Percentiles rank a stretch among this genome's conserved stretches.
Conservation (phyloP, 1,140 invertebrate species). For the Drosophila truncata region DNA sequence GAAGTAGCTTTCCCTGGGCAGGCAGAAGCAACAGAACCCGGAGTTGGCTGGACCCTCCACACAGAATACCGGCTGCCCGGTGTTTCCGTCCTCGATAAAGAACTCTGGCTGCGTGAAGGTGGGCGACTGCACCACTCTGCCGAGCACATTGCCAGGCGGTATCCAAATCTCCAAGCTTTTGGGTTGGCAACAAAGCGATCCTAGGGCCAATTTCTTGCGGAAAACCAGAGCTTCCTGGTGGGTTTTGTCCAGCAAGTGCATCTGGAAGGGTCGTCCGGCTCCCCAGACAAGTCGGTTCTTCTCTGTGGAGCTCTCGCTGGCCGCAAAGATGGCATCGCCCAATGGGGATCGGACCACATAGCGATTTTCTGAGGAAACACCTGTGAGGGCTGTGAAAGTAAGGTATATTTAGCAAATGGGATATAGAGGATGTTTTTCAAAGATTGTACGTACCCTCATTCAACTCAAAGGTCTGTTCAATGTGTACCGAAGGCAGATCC, state of each 20-base stretch:
- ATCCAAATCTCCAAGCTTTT: slow-evolving; percentile 86
- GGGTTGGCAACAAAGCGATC: slow-evolving; percentile 73
- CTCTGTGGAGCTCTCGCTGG: slow-evolving; percentile 87
- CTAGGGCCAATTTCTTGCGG: slow-evolving; percentile 86
- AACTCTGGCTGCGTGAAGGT: slow-evolving; percentile 84
- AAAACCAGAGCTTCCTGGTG: slow-evolving; percentile 88
- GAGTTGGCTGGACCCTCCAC: slow-evolving; percentile 85
- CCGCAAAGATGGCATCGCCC: slow-evolving; percentile 88
- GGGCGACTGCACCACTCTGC: slow-evolving; percentile 85
- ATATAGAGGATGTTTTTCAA: neutral
- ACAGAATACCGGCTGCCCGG: slow-evolving; percentile 83
- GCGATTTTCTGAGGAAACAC: slow-evolving; percentile 87
- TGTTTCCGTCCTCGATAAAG: slow-evolving; percentile 84
- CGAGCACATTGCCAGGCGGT: slow-evolving; percentile 86
- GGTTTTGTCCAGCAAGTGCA: slow-evolving; percentile 88
- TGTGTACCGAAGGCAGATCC: slow-evolving; percentile 82
- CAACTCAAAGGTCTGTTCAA: slow-evolving; percentile 84
- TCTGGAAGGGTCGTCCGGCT: slow-evolving; percentile 86
- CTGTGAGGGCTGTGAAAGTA: slow-evolving; percentile 69
- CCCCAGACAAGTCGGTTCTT: slow-evolving; percentile 88
- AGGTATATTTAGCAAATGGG: neutral
- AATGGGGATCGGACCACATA: slow-evolving; percentile 88
- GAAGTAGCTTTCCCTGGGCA: slow-evolving; percentile 86
- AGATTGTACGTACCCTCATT: slow-evolving; percentile 61
- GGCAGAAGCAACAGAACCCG: slow-evolving; percentile 78